phyloP scores from a whole-genome alignment of 2,797 vertebrate genomes.

The Microctenopoma lineatum region DNA sequence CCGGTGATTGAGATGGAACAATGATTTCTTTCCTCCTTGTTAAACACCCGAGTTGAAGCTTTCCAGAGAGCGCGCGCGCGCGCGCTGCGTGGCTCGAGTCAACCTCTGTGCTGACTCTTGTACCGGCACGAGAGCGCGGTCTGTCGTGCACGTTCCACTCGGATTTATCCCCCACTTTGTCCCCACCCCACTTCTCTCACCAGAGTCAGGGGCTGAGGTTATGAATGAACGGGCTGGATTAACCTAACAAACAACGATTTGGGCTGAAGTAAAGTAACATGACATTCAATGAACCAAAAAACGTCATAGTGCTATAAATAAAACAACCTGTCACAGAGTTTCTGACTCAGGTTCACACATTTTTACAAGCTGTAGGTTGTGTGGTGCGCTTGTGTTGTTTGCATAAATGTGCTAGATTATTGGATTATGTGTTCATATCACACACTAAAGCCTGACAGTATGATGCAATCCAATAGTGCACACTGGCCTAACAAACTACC shows the following conservation, averaged over 20 bases:
- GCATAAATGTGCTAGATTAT: not conserved
- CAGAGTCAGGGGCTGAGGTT: not conserved
- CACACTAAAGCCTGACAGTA: not conserved
- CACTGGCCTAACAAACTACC: not conserved
- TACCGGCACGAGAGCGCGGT: slow-evolving; percentile 52
- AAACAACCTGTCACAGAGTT: not conserved
- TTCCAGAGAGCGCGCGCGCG: slow-evolving; percentile 39
- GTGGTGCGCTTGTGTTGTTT: not conserved
- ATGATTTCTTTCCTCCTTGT: not conserved
- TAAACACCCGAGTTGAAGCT: slow-evolving; percentile 23
- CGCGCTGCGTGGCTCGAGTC: slow-evolving; percentile 57
- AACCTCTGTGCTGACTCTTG: slow-evolving; percentile 63
- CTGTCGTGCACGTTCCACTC: slow-evolving; percentile 56
- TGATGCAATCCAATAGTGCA: not conserved
- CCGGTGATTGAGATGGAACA: not conserved
- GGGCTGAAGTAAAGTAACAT: not conserved
- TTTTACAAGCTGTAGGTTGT: not conserved
- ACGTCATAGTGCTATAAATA: not conserved
- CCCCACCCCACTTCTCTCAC: slow-evolving; percentile 5
- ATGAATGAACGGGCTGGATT: slow-evolving; percentile 3
- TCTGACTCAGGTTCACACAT: not conserved
- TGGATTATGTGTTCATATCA: not conserved
- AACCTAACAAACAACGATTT: not conserved
- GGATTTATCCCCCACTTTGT: slow-evolving; percentile 57
- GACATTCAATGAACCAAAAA: not conserved